These are phyloP conservation scores for Brachynemurus nebulosus DNA, from an alignment of 2,888 invertebrate genomes.

Conservation along the genomic window DNA sequence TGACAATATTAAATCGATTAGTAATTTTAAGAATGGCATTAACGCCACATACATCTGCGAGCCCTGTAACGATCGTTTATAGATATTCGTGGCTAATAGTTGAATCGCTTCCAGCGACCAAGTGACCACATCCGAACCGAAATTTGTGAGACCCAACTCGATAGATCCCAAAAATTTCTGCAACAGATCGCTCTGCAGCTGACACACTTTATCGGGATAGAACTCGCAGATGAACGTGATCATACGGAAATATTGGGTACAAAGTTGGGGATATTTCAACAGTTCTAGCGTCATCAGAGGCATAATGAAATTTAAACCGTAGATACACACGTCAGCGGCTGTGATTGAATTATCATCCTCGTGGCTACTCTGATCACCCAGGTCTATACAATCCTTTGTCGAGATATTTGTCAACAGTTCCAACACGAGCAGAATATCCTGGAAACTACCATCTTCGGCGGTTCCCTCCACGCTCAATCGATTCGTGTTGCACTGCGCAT, in stretches of 20 bases:
- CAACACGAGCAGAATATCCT: constrained; percentile 68
- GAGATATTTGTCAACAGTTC: constrained; percentile 45
- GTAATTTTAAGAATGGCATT: constrained; percentile 36
- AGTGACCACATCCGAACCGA: constrained; percentile 40
- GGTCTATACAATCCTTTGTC: constrained; percentile 31
- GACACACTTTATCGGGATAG: constrained; percentile 45
- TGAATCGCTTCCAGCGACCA: constrained; percentile 45
- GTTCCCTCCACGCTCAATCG: constrained; percentile 45
- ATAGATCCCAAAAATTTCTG: constrained; percentile 40
- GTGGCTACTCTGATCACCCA: constrained; percentile 21
- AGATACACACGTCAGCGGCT: constrained; percentile 49
- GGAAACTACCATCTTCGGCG: constrained; percentile 58
- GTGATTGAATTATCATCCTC: constrained; percentile 25
- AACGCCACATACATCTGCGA: constrained; percentile 23
- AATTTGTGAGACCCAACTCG: constrained; percentile 44
- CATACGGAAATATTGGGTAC: constrained; percentile 46
- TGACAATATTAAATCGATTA: constrained; percentile 48
- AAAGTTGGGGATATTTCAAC: constrained; percentile 53
- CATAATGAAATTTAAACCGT: constrained; percentile 54
- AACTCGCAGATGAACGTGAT: constrained; percentile 50
- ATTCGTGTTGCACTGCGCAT: constrained; percentile 49
- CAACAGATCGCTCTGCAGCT: constrained; percentile 35
- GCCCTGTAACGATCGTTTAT: constrained; percentile 24
- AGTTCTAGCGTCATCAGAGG: constrained; percentile 58
- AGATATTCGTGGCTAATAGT: constrained; percentile 36